Evolutionary conservation across 2,888 invertebrate species (phyloP).

Genomic region (Pseudoips prasinana): DNA sequence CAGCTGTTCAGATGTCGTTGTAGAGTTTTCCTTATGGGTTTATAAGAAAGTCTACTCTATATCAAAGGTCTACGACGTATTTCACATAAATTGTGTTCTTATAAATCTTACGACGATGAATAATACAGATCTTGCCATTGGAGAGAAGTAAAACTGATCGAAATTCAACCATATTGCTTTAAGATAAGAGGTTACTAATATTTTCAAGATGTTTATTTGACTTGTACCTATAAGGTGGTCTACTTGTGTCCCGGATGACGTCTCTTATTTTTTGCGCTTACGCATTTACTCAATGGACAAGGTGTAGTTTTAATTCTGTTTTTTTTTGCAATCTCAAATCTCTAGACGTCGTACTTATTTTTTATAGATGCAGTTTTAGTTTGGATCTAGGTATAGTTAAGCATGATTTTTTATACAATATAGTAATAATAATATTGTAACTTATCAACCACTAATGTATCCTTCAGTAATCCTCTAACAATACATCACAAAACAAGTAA

Average conservation of each 20-base stretch:
- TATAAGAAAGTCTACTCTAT: background rate
- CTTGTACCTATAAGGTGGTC: slow-evolving; percentile 9
- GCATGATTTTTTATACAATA: slow-evolving; percentile 3
- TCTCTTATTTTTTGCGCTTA: slow-evolving; percentile 21
- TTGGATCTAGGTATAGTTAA: no score
- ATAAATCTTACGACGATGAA: background rate
- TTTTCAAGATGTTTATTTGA: background rate
- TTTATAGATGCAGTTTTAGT: no score
- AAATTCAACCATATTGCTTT: slow-evolving; percentile 1
- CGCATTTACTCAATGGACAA: slow-evolving; percentile 25
- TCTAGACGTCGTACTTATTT: no score
- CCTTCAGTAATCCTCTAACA: slow-evolving; percentile 72
- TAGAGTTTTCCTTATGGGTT: slow-evolving; percentile 15
- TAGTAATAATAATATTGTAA: slow-evolving; percentile 43
- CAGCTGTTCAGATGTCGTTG: slow-evolving; percentile 56
- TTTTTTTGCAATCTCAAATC: background rate
- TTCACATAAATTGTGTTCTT: slow-evolving; percentile 2
- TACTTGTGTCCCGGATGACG: slow-evolving; percentile 31
- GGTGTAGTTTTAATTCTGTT: slow-evolving; percentile 23
- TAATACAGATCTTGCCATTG: no score
- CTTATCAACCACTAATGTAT: slow-evolving; percentile 60
- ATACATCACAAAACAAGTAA: slow-evolving; percentile 64
- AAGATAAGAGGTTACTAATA: slow-evolving; percentile 2
- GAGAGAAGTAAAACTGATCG: no score
- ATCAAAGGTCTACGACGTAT: background rate